These are phyloP conservation scores for Hycleus phaleratus DNA, from an alignment of 1,140 invertebrate species.

Conservation along the genomic window DNA sequence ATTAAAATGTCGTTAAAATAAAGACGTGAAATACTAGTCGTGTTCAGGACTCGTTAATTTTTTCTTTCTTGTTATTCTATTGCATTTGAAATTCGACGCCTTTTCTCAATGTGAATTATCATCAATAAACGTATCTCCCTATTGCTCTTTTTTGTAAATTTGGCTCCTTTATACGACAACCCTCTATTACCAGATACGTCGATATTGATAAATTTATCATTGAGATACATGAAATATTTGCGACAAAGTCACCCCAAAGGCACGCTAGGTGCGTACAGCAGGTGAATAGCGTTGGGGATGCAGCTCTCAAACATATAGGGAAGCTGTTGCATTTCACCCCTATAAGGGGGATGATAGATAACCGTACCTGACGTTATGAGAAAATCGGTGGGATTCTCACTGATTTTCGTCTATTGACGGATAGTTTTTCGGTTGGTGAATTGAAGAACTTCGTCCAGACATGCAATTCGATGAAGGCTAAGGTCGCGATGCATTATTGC, in stretches of 20 bases:
- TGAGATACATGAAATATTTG: no score
- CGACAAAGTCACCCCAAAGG: conserved; percentile 10
- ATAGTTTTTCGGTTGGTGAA: no score
- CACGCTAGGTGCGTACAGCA: no score
- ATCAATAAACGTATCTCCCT: background rate
- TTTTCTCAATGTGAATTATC: background rate
- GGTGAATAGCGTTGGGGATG: conserved; percentile 1
- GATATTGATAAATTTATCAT: no score
- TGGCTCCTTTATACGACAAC: background rate
- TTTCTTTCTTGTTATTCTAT: background rate
- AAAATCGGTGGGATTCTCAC: conserved; percentile 21
- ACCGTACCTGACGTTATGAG: conserved; percentile 25
- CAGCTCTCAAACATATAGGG: conserved; percentile 8
- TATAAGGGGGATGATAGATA: conserved; percentile 28
- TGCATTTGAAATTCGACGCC: conserved; percentile 1
- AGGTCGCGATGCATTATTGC: background rate
- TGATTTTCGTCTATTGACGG: conserved; percentile 9
- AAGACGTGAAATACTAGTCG: no score
- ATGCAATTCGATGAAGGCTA: no score
- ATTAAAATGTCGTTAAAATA: conserved; percentile 23
- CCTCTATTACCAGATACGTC: no score
- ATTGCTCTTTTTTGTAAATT: background rate
- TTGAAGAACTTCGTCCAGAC: no score
- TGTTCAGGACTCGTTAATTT: background rate
- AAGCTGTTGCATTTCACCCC: conserved; percentile 15